Base-by-base conservation (phyloP, 2,113 vertebrate genomes). In the Pogona vitticeps region DNA sequence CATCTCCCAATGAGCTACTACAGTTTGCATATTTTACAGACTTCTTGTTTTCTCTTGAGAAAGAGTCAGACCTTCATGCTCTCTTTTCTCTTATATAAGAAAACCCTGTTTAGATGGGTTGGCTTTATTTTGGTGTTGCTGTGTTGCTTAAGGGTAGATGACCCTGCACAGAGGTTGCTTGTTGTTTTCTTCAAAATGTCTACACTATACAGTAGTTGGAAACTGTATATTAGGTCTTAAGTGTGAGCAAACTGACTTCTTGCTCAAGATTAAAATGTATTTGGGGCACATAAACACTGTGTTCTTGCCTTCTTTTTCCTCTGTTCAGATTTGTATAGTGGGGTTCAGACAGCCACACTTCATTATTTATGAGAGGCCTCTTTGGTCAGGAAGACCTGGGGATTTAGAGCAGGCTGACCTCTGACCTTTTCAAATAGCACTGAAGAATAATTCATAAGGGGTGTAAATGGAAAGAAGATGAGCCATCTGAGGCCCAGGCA, bases 371-470 rank as follows among this genome's bases (percentile, higher is more conserved):
- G 71, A 95, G 84, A 79, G 0, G 18, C 33, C 12, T 88, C 89
- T 94, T 91, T 88, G 83, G 81, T 89, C 71, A 89, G 85, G 90
- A 87, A 95, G 91, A 40, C 88, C 92, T 77, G 91, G 87, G 93
- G 92, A 94, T 94, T 92, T 93, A 88, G 87, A 90, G 88, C 80
- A 83, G 58, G 80, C 87, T 88, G 90, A 94, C 91, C 92, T 89
- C 76, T 92, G 93, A 94, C 92, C 95, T 95, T 93, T 91, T 86
- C 86, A 89, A 91, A 88, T 58, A 89, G 76, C 90, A 88, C 84
- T 73, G 86, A 88, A 91, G 65, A 96, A 96, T 95, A 95, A 95
- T 94, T 95, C 94, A 95, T 94, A 93, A 92, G 90, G 92, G 90
- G 46, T 89, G 89, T 68, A 93, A 94, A 92, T 94, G 90, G 92